These are phyloP conservation scores for Speoplatyrhinus poulsoni DNA, from an alignment of 2,113 vertebrate species.

Conservation along the genomic window DNA sequence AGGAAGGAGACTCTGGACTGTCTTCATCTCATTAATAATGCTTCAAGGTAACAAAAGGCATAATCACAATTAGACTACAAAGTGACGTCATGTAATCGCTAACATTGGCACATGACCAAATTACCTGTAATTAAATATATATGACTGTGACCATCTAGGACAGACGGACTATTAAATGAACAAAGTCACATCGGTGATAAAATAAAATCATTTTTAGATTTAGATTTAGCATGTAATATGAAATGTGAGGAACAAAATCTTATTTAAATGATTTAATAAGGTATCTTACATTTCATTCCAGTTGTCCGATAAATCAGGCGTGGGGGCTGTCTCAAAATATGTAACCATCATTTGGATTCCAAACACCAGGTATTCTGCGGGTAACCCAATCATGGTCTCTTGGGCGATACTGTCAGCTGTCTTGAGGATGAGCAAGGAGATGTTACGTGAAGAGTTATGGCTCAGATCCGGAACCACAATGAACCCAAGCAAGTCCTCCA, in stretches of 20 bases:
- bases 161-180: too few species aligned
- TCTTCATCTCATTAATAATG: conserved; percentile 63
- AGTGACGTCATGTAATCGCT: not conserved
- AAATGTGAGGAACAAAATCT: not conserved
- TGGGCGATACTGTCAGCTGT: conserved; percentile 44
- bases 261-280: not conserved
- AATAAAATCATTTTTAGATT: too few species aligned
- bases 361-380: conserved; percentile 43
- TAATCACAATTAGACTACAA: conserved; percentile 1
- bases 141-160: too few species aligned
- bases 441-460: conserved; percentile 44
- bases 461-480: conserved; percentile 50
- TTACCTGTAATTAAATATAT: not conserved
- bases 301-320: conserved; percentile 36
- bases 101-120: not conserved
- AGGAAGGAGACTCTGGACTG: conserved; percentile 56
- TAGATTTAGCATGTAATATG: not conserved
- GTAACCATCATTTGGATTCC: conserved; percentile 40
- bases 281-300: conserved; percentile 73
- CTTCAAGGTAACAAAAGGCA: conserved; percentile 51
- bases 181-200: too few species aligned
- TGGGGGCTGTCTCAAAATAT: conserved; percentile 59
- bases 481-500: conserved; percentile 53
- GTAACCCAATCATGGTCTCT: conserved; percentile 23
- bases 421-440: conserved; percentile 46